A percentile compares a stretch with the other conserved stretches of the same genome.
Evolutionary conservation across 1,140 invertebrate genomes (phyloP).

Genomic region (Lasioglossum albipes): DNA sequence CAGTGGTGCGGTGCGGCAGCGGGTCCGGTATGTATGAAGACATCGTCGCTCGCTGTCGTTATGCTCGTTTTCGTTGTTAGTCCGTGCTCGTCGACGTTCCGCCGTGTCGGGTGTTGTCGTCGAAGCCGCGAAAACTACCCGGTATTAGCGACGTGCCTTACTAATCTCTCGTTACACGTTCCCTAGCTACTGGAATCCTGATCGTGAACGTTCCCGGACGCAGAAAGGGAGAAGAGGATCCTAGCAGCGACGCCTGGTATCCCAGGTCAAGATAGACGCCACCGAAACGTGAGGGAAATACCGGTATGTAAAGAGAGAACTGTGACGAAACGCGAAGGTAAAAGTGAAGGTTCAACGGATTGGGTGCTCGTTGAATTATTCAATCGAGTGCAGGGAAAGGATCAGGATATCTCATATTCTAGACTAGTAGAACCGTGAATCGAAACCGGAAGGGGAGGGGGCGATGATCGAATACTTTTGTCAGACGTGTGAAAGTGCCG

Average conservation of each 20-base stretch:
- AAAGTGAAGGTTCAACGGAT: conserved; percentile 35
- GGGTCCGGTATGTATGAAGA: conserved; percentile 57
- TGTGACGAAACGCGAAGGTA: conserved; percentile 30
- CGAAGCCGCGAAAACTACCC: neutral
- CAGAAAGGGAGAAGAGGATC: conserved; percentile 33
- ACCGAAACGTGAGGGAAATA: conserved; percentile 39
- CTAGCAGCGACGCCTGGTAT: conserved; percentile 18
- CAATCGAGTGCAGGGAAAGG: conserved; percentile 4
- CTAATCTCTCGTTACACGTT: conserved; percentile 68
- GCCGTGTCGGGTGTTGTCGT: conserved; percentile 28
- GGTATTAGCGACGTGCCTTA: conserved; percentile 1
- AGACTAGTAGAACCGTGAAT: neutral
- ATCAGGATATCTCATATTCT: neutral
- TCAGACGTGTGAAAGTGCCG: neutral
- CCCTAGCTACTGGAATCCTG: conserved; percentile 49
- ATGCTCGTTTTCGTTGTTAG: conserved; percentile 49
- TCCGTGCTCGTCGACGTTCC: conserved; percentile 41
- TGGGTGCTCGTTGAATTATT: conserved; percentile 30
- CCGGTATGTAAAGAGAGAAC: conserved; percentile 5
- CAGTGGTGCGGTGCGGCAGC: conserved; percentile 38
- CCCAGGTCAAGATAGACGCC: conserved; percentile 54
- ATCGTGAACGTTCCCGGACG: conserved; percentile 15
- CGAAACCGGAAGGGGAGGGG: neutral
- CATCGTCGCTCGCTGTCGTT: conserved; percentile 38
- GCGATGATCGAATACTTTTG: neutral